Percentiles rank a stretch among this genome's conserved stretches.
Conservation (phyloP, 2,113 vertebrate genomes). For the Myotis lucifugus region DNA sequence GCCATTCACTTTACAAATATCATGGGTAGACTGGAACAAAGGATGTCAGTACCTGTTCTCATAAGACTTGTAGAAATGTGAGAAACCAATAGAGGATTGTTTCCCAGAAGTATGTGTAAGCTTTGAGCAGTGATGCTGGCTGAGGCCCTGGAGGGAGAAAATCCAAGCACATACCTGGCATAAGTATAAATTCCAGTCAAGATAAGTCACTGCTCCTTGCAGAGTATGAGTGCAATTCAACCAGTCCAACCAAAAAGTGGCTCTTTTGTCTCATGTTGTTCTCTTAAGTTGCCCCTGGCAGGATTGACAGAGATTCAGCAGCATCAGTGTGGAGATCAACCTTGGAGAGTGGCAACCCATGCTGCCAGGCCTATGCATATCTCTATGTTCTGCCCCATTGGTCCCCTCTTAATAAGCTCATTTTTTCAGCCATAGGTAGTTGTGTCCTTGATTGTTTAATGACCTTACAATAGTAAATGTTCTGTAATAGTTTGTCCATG, state of each 20-base stretch:
- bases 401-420: not conserved
- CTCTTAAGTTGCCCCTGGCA: not conserved
- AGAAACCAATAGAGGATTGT: not conserved
- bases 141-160: not conserved
- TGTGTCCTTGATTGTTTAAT: not conserved
- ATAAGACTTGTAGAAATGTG: not conserved
- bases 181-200: not conserved
- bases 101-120: not conserved
- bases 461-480: not conserved
- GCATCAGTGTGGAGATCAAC: not conserved
- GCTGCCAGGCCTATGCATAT: not conserved
- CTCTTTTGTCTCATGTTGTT: not conserved
- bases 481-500: not conserved
- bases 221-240: not conserved
- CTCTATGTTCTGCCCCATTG: not conserved
- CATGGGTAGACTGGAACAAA: not conserved
- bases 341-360: not conserved
- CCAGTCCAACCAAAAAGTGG: not conserved
- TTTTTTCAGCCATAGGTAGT: not conserved
- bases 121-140: not conserved
- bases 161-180: not conserved
- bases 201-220: not conserved
- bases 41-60: not conserved
- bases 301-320: not conserved
- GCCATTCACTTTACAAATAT: not conserved